Percentiles rank a stretch among this genome's conserved stretches.
Evolutionary conservation across 2,113 vertebrate species (phyloP).

Genomic region (Eudorcas thomsonii): DNA sequence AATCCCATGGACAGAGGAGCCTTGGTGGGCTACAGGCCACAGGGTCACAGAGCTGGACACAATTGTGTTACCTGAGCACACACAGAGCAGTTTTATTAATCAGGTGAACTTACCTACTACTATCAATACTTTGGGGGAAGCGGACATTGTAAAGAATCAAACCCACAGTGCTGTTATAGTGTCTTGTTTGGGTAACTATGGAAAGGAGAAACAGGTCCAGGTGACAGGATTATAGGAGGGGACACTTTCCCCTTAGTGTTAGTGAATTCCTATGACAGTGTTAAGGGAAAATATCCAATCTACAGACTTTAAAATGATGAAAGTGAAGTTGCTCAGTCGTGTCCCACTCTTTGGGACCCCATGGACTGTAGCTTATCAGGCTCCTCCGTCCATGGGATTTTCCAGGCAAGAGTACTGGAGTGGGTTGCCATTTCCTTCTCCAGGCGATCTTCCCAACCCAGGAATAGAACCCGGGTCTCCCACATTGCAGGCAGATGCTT

Average conservation of each 20-base stretch:
- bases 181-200: neutral
- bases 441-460: too few species aligned
- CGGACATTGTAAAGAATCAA: neutral
- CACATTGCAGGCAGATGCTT: too few species aligned
- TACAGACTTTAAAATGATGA: neutral
- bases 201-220: neutral
- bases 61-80: neutral
- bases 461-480: too few species aligned
- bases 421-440: too few species aligned
- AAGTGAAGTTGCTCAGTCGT: too few species aligned
- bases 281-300: neutral
- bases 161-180: neutral
- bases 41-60: neutral
- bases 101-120: neutral
- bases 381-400: too few species aligned
- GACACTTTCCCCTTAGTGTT: neutral
- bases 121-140: neutral
- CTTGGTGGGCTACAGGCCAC: accelerated
- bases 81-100: neutral
- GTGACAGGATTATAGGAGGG: neutral
- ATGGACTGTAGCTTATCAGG: too few species aligned
- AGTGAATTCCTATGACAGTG: neutral
- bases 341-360: too few species aligned
- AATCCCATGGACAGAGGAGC: neutral
- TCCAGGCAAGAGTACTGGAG: too few species aligned